Base-by-base conservation (phyloP, 2,888 invertebrate genomes). In the Timandra comae region DNA sequence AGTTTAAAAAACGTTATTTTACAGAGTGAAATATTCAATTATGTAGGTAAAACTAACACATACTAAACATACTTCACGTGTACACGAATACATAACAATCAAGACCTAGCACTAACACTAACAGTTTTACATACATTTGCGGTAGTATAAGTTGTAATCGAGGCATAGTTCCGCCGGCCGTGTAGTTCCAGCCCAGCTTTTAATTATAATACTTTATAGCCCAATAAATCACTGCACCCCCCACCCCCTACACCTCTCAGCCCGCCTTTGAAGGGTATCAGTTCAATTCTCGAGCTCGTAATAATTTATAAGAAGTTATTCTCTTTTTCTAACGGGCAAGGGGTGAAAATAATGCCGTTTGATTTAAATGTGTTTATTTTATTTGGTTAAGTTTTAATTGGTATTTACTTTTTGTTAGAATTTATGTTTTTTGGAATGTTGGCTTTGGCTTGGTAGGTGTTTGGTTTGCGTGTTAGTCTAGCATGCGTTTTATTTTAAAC, bases 181-280 rank as follows among this genome's bases (percentile, higher is more conserved):
- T 68, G 73, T 80, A 81, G 81, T 82, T 82, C 75, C 76, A 63
- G 72, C 78, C 69, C 68, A 72, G 88, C 89, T 89, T 90, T 91
- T 91, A 90, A 91, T 90, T 91, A 91, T 90, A 90, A 91, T 91
- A 90, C 90, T 91, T 90, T 90, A 91, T 90, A 89, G 90, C 88
- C 88, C 89, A 88, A 90, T 91, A 90, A 91, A 91, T 91, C 90
- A 90, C 80, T 70, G 58, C 57, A 65, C 56, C 74, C 79, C 85
- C 77, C 70, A 65, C 64, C 58, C 62, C 64, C 68, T 65, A 51
- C 63, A 63, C 56, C 56, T 61, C 49, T 56, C 61, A 57, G 55
- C 61, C 48, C 63, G 62, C 71, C 76, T 80, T 80, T 78, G 80
- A 82, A 81, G 80, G 89, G 89, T 89, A 89, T 88, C 89, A 79